Percentiles rank a stretch among this genome's conserved stretches.
Evolutionary conservation across 2,113 vertebrate genomes (phyloP).

Genomic region (Prionailurus bengalensis): DNA sequence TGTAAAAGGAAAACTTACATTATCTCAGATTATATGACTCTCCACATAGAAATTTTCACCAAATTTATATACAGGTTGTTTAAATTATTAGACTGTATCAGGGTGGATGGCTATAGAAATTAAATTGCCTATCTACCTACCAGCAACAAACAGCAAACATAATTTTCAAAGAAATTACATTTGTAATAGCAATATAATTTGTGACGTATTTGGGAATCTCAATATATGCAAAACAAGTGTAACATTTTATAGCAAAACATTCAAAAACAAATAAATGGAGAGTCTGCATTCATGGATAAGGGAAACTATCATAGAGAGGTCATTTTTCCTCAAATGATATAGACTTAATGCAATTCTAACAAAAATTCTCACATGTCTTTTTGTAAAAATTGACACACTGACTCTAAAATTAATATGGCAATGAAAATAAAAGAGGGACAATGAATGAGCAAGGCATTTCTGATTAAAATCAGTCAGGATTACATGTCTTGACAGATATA

Average conservation of each 20-base stretch:
- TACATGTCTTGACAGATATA: not conserved
- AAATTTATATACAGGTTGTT: not conserved
- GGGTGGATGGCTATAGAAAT: not conserved
- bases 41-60: not conserved
- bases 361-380: not conserved
- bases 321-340: not conserved
- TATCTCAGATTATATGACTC: not conserved
- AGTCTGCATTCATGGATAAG: not conserved
- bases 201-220: not conserved
- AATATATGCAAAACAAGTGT: not conserved
- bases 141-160: not conserved
- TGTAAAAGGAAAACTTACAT: not conserved
- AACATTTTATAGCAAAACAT: not conserved
- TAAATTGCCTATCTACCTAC: not conserved
- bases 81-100: not conserved
- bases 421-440: not conserved
- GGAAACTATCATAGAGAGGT: not conserved
- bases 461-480: not conserved
- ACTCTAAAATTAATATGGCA: not conserved
- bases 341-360: not conserved
- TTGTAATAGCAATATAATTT: not conserved
- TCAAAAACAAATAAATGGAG: not conserved
- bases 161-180: constrained; percentile 41
- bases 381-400: not conserved
- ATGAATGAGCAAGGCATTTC: not conserved